A percentile compares a stretch with the other conserved stretches of the same genome.
Evolutionary conservation across 2,113 vertebrate species (phyloP).

Genomic region (Pyrgilauda ruficollis): DNA sequence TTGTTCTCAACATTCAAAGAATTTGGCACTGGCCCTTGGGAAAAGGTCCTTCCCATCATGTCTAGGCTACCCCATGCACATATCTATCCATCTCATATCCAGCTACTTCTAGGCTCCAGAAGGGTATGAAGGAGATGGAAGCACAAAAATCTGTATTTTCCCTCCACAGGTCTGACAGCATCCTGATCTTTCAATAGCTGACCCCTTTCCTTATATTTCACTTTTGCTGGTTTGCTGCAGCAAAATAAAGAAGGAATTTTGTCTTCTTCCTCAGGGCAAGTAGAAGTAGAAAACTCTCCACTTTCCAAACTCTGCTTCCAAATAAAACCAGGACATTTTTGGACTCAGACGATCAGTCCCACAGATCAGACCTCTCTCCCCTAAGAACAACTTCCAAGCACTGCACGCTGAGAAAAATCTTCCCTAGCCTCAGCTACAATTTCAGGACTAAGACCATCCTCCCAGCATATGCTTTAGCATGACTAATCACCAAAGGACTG

Average conservation of each 20-base stretch:
- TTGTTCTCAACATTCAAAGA: not conserved
- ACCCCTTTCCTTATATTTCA: accelerated
- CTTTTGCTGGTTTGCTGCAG: not conserved
- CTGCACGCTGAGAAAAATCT: not conserved
- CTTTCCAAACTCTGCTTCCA: not conserved
- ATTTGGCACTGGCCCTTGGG: not conserved
- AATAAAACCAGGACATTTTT: not conserved
- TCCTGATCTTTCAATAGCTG: not conserved
- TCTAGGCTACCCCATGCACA: not conserved
- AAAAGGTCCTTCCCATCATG: not conserved
- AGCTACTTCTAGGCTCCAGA: not conserved
- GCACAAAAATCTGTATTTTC: not conserved
- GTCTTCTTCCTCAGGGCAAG: not conserved
- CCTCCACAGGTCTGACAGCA: not conserved
- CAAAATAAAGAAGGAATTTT: not conserved
- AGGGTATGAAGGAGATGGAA: not conserved
- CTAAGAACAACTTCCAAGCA: not conserved
- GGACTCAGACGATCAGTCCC: not conserved
- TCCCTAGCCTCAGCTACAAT: constrained; percentile 18
- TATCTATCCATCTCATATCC: not conserved
- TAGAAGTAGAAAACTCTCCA: not conserved
- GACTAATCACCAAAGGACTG: constrained; percentile 70
- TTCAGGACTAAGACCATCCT: constrained; percentile 2
- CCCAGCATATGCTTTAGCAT: constrained; percentile 42
- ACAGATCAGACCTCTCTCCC: not conserved